phyloP scores from a whole-genome alignment of 2,888 invertebrate genomes.

The Labia minor region DNA sequence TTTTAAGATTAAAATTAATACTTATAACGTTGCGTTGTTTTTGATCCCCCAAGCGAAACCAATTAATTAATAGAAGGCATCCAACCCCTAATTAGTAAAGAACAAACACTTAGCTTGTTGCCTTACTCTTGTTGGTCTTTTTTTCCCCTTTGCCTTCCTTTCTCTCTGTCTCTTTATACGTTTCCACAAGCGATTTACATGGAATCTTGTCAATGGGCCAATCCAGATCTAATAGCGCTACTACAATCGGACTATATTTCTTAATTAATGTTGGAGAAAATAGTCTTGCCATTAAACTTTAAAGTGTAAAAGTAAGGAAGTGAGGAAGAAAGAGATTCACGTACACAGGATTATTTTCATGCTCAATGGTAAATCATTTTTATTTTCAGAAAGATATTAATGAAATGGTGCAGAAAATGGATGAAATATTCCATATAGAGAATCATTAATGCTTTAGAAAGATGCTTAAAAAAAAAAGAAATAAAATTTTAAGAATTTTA shows the following conservation, averaged over 20 bases:
- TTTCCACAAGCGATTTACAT: neutral
- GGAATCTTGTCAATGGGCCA: slow-evolving; percentile 13
- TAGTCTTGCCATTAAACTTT: neutral
- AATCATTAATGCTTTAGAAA: too few relatives aligned
- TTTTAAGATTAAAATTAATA: too few relatives aligned
- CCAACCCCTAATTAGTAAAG: slow-evolving; percentile 4
- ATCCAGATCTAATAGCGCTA: neutral
- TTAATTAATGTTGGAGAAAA: slow-evolving; percentile 13
- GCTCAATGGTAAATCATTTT: neutral
- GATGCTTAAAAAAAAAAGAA: too few relatives aligned
- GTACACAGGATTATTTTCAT: neutral
- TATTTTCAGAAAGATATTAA: neutral
- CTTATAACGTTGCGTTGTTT: too few relatives aligned
- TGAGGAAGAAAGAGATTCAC: too few relatives aligned
- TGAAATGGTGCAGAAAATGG: slow-evolving; percentile 1
- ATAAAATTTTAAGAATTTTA: too few relatives aligned
- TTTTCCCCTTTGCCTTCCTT: too few relatives aligned
- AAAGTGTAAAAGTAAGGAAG: too few relatives aligned
- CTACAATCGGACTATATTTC: neutral
- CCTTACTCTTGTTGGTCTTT: too few relatives aligned
- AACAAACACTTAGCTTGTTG: neutral
- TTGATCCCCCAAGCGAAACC: too few relatives aligned
- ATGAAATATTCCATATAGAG: too few relatives aligned
- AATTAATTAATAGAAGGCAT: neutral
- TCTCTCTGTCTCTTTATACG: too few relatives aligned